A percentile compares a stretch with the other conserved stretches of the same genome.
phyloP scores from a whole-genome alignment of 2,888 invertebrate species.

The Xestobium rufovillosum region DNA sequence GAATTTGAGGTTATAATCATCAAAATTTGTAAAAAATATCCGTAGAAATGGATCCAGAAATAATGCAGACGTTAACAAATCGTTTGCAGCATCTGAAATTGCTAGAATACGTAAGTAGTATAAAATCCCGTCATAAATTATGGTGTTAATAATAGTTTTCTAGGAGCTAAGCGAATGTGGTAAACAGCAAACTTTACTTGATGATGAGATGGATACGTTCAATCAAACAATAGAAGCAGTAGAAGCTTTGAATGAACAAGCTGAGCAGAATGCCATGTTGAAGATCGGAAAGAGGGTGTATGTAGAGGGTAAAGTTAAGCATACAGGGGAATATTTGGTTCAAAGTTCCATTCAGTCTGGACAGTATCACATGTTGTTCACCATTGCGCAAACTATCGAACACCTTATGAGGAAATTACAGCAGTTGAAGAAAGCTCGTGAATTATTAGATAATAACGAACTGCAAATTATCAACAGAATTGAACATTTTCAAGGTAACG shows the following conservation, averaged over 20 bases:
- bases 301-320: conserved; percentile 32
- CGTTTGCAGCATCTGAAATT: too few species aligned
- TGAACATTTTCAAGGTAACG: too few species aligned
- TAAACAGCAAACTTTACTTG: too few species aligned
- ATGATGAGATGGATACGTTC: conserved; percentile 16
- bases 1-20: too few species aligned
- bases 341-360: conserved; percentile 27
- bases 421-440: conserved; percentile 21
- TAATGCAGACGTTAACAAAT: too few species aligned
- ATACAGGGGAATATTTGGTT: conserved; percentile 33
- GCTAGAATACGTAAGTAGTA: too few species aligned
- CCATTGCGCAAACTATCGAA: conserved; percentile 27
- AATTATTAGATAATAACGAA: conserved; percentile 24
- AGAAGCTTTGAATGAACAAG: conserved; percentile 24
- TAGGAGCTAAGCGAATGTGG: too few species aligned
- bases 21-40: too few species aligned
- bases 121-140: too few species aligned
- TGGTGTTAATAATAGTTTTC: too few species aligned
- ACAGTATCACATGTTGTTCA: conserved; percentile 26
- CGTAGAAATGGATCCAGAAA: too few species aligned
- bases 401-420: conserved; percentile 24
- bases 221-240: conserved; percentile 25
- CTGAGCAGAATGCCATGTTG: conserved; percentile 30
- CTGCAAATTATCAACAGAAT: too few species aligned
- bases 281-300: conserved; percentile 35